These are phyloP conservation scores for Eolophus roseicapilla DNA, from an alignment of 2,113 vertebrate species.

Conservation along the genomic window DNA sequence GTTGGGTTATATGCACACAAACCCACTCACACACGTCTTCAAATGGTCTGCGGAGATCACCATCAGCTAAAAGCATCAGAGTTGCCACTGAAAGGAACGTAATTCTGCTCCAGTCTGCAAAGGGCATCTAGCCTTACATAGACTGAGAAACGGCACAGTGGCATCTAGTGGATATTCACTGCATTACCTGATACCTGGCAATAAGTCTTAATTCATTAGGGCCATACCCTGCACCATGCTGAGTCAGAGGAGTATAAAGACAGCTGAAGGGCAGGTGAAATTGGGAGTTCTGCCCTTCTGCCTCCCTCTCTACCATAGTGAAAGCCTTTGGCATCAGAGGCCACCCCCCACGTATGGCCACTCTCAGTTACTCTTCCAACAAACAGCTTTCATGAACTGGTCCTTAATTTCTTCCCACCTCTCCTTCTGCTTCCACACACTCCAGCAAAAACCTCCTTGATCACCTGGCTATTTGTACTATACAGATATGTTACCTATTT, in stretches of 20 bases:
- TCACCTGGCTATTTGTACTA: background rate
- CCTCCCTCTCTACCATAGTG: background rate
- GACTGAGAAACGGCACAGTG: background rate
- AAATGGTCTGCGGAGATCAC: background rate
- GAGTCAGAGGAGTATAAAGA: background rate
- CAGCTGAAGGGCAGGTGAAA: background rate
- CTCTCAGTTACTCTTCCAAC: background rate
- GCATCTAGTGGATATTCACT: slow-evolving; percentile 4
- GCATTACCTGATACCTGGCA: background rate
- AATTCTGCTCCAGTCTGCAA: rapidly evolving
- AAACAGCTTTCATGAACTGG: background rate
- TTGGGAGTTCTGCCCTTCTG: background rate
- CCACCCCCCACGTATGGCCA: rapidly evolving
- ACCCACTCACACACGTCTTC: background rate
- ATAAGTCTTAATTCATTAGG: background rate
- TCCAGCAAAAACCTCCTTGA: background rate
- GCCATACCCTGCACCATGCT: background rate
- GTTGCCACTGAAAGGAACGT: background rate
- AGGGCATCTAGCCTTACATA: rapidly evolving
- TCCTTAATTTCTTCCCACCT: background rate
- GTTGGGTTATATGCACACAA: background rate
- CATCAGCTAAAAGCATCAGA: background rate
- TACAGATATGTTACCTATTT: background rate
- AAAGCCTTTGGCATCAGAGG: background rate
- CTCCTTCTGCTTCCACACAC: background rate